Base-by-base conservation (phyloP, 2,888 invertebrate species). In the Drosophila borborema region DNA sequence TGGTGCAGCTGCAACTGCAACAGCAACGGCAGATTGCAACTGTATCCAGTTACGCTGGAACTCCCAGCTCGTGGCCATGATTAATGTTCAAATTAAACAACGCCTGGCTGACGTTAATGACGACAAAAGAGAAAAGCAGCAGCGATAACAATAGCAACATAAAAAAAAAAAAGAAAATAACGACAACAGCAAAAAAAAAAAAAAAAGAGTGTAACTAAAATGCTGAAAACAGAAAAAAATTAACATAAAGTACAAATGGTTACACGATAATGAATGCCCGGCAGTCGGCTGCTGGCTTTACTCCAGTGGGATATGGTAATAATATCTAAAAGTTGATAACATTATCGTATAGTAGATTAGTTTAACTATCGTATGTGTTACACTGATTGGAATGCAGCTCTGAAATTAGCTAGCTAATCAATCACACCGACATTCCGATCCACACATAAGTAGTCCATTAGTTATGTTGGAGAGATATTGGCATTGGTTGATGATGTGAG, bases 31-130 rank as follows among this genome's bases (percentile, higher is more conserved):
- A 68, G 40, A 36, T 48, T 56, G 69, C 67, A 56, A 56, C 72
- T 64, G 62, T 76, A 82, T 77, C 61, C 64, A 28, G 69, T 80
- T 76, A 68, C 76, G 49, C 34, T 45, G 58, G 31, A 14, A 12
- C 23, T 62, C 59, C 62, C 77, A 67, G 56, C 20, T 54, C 48
- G 53, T 58, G 63, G 69, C 73, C 77, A 84, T 86, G 90, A 86
- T 87, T 89, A 89, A 89, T 86, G 88, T 72, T 74, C 75, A 89
- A 87, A 89, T 89, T 87, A 89, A 89, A 87, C 85, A 84, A 81
- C 85, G 72, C 74, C 77, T 64, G 67, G 56, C 71, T 89, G 89
- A 85, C 85, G 74, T 85, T 89, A 86, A 86, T 86, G 82, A 82
- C 88, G 80, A 84, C 85, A 87, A 87, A 80, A 68, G 64, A 59